phyloP scores from a whole-genome alignment of 2,888 invertebrate genomes.

The Dichetophora obliterata region DNA sequence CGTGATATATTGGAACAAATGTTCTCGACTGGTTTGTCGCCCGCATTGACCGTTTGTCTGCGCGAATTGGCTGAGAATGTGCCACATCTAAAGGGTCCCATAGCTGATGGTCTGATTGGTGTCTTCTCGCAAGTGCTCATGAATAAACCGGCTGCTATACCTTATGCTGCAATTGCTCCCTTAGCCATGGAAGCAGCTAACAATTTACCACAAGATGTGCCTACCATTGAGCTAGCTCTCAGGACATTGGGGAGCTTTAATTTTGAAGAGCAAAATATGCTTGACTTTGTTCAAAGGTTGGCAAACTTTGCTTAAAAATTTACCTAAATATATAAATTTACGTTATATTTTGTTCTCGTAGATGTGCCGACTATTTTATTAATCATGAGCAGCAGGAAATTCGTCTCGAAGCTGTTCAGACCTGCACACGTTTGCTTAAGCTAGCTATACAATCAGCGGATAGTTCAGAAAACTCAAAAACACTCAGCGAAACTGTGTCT shows the following conservation, averaged over 20 bases:
- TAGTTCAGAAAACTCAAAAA: constrained; percentile 79
- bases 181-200: constrained; percentile 60
- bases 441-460: constrained; percentile 80
- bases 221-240: constrained; percentile 90
- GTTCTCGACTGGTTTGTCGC: constrained; percentile 91
- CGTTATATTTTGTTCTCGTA: constrained; percentile 43
- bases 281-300: constrained; percentile 86
- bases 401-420: constrained; percentile 92
- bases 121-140: constrained; percentile 92
- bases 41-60: constrained; percentile 90
- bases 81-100: constrained; percentile 87
- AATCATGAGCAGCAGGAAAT: constrained; percentile 93
- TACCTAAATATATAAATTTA: not conserved
- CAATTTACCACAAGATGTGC: constrained; percentile 75
- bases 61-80: constrained; percentile 91
- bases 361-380: constrained; percentile 93
- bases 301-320: not conserved
- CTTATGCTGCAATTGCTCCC: constrained; percentile 70
- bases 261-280: constrained; percentile 91
- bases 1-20: constrained; percentile 90
- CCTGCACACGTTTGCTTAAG: constrained; percentile 89
- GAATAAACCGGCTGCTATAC: constrained; percentile 85
- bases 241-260: constrained; percentile 91
- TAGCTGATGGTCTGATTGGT: constrained; percentile 92
- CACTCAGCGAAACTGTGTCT: constrained; percentile 89